A percentile compares a stretch with the other conserved stretches of the same genome.
phyloP scores from a whole-genome alignment of 2,113 vertebrate genomes.

The Melanocharis versteri region DNA sequence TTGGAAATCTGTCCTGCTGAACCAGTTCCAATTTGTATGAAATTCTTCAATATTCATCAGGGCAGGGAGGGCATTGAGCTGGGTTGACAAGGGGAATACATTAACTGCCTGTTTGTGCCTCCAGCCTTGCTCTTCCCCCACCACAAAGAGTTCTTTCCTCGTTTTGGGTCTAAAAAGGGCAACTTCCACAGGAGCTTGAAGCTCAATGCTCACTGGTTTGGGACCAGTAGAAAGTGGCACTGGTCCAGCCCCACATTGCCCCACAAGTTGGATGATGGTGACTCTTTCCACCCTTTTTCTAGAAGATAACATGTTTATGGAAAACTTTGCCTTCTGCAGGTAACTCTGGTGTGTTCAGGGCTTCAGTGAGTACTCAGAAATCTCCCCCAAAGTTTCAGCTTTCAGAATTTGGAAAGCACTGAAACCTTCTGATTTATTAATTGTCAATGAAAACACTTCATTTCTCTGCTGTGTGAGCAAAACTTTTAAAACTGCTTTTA shows the following conservation, averaged over 20 bases:
- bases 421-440: not conserved
- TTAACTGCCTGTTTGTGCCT: not conserved
- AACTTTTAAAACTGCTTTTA: not conserved
- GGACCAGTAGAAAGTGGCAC: not conserved
- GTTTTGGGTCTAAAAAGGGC: not conserved
- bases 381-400: not conserved
- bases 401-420: not conserved
- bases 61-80: conserved; percentile 23
- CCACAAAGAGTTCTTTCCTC: not conserved
- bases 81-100: conserved; percentile 8
- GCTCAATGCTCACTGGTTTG: not conserved
- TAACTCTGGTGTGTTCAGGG: not conserved
- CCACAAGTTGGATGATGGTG: not conserved
- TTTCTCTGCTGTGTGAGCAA: not conserved
- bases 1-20: conserved; percentile 41
- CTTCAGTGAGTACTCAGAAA: not conserved
- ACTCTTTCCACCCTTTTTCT: not conserved
- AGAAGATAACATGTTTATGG: not conserved
- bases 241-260: not conserved
- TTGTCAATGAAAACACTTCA: not conserved
- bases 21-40: conserved; percentile 59
- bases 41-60: conserved; percentile 59
- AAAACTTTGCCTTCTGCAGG: not conserved
- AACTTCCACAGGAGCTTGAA: not conserved
- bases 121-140: not conserved